Conservation (phyloP, 1,140 invertebrate genomes). For the Cherax quadricarinatus region DNA sequence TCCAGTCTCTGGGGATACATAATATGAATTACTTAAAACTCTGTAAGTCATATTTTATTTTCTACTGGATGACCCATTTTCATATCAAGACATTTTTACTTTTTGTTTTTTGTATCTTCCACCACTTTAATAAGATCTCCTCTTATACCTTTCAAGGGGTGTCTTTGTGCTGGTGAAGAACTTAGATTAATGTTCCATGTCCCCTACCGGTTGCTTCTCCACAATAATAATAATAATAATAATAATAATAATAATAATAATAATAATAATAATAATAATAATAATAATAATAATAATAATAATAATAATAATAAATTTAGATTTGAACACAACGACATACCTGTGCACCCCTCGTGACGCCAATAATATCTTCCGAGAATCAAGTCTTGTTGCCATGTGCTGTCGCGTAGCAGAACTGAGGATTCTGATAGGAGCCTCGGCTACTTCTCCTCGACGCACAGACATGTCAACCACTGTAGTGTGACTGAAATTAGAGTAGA, state of each 20-base stretch:
- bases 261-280: too few relatives aligned
- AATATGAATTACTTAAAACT: not conserved
- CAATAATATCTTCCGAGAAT: constrained; percentile 48
- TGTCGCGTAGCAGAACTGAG: constrained; percentile 41
- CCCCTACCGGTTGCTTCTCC: too few relatives aligned
- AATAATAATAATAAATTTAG: too few relatives aligned
- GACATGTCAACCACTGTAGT: constrained; percentile 4
- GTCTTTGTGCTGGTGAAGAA: too few relatives aligned
- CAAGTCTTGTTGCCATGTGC: constrained; percentile 39
- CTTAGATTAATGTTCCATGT: too few relatives aligned
- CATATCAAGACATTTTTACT: not conserved
- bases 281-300: too few relatives aligned
- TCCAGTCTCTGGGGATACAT: constrained; percentile 66
- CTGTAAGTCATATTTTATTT: not conserved
- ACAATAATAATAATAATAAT: too few relatives aligned
- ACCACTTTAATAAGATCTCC: not conserved
- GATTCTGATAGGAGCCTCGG: constrained; percentile 44
- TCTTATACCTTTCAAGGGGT: too few relatives aligned
- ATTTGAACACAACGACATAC: not conserved
- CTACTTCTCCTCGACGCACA: constrained; percentile 34
- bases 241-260: too few relatives aligned
- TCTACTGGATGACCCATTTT: not conserved
- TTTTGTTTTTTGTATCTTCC: not conserved
- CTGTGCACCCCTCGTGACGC: constrained; percentile 36
- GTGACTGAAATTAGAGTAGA: not conserved